Base-by-base conservation (phyloP, 2,113 vertebrate genomes). In the Antigone vipio region DNA sequence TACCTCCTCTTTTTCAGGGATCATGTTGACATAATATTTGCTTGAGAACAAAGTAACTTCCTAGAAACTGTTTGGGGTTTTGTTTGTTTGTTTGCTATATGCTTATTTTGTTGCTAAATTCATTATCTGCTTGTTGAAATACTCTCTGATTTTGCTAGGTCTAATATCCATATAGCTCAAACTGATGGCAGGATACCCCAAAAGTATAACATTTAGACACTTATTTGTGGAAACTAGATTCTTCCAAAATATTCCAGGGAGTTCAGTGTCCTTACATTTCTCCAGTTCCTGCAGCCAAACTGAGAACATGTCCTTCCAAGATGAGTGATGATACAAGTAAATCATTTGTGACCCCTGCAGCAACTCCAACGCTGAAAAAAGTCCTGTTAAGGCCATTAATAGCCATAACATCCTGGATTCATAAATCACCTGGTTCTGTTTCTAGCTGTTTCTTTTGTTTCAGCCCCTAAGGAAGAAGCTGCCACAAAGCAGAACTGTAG, bases 391-490 rank as follows among this genome's bases (percentile, higher is more conserved):
- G 58, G 27, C 38, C 27, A 75, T 96, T 91, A 92, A 82, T 55
- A 82, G 24, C 49, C 17, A 45, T 82, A 82, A 67, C 45, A 85
- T 89, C 30, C 62, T 88, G 59, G 53, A 85, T 91, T 89, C 87
- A 88, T 87, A 95, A 95, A 93, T 95, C 74, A 93, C 67, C 66
- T 87, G 5, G 3, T 78, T 92, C 58, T 58, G 27, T 88, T 82
- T 62, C 75, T 68, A 79, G 62, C 47, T 40, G 17, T 35, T 84
- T 53, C 38, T 29, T 90, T 64, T 11, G 18, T 18, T 83, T 53
- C 5, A 20, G 12, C 7, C 44, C 15, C 35, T 56, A 60, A 75
- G 80, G 73, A 78, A 35, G 66, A 89, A 76, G 34, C 58, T 78
- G n/a, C 27, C 18, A 82, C n/a, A 75, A 81, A 79, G 24, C 38